Evolutionary conservation across 2,888 invertebrate species (phyloP).

Genomic region (Pocota personata): DNA sequence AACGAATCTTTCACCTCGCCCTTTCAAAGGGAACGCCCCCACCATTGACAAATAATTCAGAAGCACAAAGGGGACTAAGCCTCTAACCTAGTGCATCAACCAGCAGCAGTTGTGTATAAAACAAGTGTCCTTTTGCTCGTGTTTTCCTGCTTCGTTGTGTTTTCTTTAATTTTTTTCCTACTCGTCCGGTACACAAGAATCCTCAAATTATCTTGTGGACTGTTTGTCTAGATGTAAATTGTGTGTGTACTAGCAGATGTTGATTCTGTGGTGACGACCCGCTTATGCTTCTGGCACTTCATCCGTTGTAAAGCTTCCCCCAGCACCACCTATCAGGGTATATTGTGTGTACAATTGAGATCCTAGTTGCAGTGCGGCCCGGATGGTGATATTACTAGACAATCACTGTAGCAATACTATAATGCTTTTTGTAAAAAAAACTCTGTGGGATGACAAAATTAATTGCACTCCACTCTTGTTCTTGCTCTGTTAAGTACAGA

Average conservation of each 20-base stretch:
- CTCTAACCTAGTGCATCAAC: neutral
- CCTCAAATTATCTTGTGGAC: slow-evolving; percentile 68
- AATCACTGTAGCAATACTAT: slow-evolving; percentile 29
- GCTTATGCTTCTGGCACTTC: slow-evolving; percentile 61
- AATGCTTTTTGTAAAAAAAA: neutral
- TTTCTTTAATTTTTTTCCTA: neutral
- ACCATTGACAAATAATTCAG: slow-evolving; percentile 25
- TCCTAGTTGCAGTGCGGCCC: slow-evolving; percentile 36
- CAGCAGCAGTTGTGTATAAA: slow-evolving; percentile 29
- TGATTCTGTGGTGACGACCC: slow-evolving; percentile 62
- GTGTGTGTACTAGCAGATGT: slow-evolving; percentile 52
- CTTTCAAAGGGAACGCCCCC: neutral
- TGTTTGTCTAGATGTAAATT: slow-evolving; percentile 63
- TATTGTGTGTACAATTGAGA: slow-evolving; percentile 6
- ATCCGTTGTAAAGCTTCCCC: neutral
- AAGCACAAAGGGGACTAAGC: slow-evolving; percentile 40
- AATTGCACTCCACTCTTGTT: slow-evolving; percentile 50
- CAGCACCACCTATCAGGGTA: neutral
- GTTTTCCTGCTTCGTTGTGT: slow-evolving; percentile 41
- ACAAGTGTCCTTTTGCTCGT: slow-evolving; percentile 54
- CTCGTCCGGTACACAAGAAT: slow-evolving; percentile 45
- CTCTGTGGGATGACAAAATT: slow-evolving; percentile 41
- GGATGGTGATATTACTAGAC: slow-evolving; percentile 42
- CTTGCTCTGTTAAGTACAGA: slow-evolving; percentile 20
- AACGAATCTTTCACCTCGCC: slow-evolving; percentile 3